Conservation (phyloP, 2,888 invertebrate genomes). For the Pseudanteris insignis region DNA sequence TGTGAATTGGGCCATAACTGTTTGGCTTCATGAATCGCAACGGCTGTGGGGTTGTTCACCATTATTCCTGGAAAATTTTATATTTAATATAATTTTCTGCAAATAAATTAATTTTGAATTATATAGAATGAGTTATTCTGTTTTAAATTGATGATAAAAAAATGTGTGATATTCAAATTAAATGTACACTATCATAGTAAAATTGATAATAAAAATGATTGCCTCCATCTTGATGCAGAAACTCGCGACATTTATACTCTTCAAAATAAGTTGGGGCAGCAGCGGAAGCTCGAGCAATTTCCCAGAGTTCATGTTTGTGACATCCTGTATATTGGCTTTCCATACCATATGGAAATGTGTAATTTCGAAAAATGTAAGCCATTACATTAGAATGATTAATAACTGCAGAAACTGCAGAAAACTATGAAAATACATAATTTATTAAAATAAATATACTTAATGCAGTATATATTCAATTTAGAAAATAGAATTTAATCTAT, state of each 20-base stretch:
- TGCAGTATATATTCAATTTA: no score
- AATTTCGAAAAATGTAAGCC: constrained; percentile 87
- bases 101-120: no score
- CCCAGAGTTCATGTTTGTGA: constrained; percentile 78
- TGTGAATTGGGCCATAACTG: constrained; percentile 81
- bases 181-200: no score
- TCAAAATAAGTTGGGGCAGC: constrained; percentile 93
- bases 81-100: no score
- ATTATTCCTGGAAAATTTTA: constrained; percentile 78
- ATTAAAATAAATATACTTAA: neutral
- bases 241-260: constrained; percentile 77
- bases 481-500: no score
- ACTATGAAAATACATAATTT: constrained; percentile 62
- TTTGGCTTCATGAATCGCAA: constrained; percentile 88
- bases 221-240: constrained; percentile 74
- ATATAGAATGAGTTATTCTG: no score
- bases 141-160: no score
- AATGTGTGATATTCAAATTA: no score
- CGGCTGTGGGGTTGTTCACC: constrained; percentile 88
- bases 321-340: constrained; percentile 79
- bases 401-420: constrained; percentile 81
- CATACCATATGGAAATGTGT: constrained; percentile 76
- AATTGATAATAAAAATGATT: no score
- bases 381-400: constrained; percentile 78
- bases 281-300: constrained; percentile 87